Evolutionary conservation across 2,888 invertebrate genomes (phyloP), one percentile per base, ranked within the genome.

Genomic region (Tinea semifulvella): DNA sequence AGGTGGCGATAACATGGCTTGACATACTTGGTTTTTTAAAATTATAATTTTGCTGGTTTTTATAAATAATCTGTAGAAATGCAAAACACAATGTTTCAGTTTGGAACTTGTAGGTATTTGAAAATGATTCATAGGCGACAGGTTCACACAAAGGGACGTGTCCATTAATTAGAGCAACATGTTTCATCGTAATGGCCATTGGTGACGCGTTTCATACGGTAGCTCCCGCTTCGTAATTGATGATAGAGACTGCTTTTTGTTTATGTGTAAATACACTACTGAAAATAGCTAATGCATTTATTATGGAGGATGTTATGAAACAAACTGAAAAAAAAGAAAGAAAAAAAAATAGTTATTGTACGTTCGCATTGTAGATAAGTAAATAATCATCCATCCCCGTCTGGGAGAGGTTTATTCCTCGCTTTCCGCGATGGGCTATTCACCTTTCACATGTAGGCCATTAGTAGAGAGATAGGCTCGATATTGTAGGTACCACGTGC

Each of bases 371-470:
- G 40, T 40, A 58, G 52, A 60, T 57, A 61, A 58, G 54, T 55
- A 56, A 57, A 62, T 65, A 65, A 61, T 55, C 60, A 65, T 65
- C 56, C 57, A 62, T 65, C 60, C 58, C 57, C 55, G 56, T 60
- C 47, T 48, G 38, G 14, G 54, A 58, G 60, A 57, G 56, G 56
- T 63, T 65, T 67, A 63, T 62, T 60, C 61, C 35, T 53, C 62
- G 45, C 40, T 63, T 62, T 61, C 54, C 58, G 56, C 58, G 55
- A 61, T 61, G 56, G 56, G 60, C 66, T 63, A 68, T 76, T 75
- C 69, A 70, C 74, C 72, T 73, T 73, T 72, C 69, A 66, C 67
- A 69, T 76, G 67, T 69, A 68, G 66, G 65, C 68, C 69, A 70
- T 75, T 77, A 77, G 72, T 65, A 68, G 62, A 63, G 66, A 68